Evolutionary conservation across 1,140 invertebrate species (phyloP), one percentile per base, ranked within the genome.

Genomic region (Centruroides vittatus): DNA sequence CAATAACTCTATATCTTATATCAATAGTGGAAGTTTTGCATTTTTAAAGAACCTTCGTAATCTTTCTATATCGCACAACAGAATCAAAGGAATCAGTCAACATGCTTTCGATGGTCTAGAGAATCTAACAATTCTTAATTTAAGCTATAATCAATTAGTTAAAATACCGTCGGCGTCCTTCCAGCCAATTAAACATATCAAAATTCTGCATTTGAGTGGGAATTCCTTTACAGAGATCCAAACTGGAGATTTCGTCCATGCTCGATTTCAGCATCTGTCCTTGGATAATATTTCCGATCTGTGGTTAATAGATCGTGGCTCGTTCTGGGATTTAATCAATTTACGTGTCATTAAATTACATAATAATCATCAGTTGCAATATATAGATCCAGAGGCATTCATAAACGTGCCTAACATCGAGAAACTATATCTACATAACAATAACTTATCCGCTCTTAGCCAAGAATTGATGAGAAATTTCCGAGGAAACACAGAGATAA

Each of bases 21-120:
- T 94, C 57, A 89, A 93, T 70, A 86, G 85, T 41, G 90, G 86
- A 13, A 88, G 89, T 73, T 92, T 93, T 71, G 82, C 87, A 47
- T 82, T 84, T 65, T 86, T 86, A 23, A 84, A 86, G 48, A 85
- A 84, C 69, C 73, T 93, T 36, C 81, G 85, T n/a, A 80, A 80
- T 60, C 76, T 94, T 13, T 84, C 87, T 75, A 75, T 94, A 63
- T 83, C 84, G 12, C 78, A 80, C 64, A 94, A 94, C 75, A 82
- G 84, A 67, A 78, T 94, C 35, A 86, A 84, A 0, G 86, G 89
- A 58, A 72, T 93, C 49, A 87, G 89, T 1, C 89, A 93, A 71
- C 91, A 90, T 70, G 88, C 89, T 3, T 93, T 94, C 72, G 85
- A 84, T 1, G 85, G 86, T 65, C 76, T 93, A 7, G 83, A 84